These are phyloP conservation scores for Hesperophylax magnus DNA, from an alignment of 1,140 invertebrate genomes.

Conservation along the genomic window DNA sequence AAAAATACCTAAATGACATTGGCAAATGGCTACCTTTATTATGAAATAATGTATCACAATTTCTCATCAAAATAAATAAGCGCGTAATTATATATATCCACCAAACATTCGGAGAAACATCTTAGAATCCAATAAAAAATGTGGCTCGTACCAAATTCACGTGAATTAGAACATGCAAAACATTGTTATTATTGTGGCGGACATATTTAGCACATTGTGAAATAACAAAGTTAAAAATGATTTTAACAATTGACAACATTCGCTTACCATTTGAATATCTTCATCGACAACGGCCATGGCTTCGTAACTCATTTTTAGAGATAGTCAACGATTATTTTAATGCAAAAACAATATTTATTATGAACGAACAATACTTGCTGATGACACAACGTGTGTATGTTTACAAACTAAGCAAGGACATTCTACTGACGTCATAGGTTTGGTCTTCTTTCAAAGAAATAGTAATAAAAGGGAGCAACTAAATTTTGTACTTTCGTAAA, in stretches of 20 bases:
- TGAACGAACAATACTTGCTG: slow-evolving; percentile 11
- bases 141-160: too few species aligned
- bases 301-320: slow-evolving; percentile 51
- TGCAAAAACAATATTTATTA: slow-evolving; percentile 38
- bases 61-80: not conserved
- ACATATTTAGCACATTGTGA: slow-evolving; percentile 48
- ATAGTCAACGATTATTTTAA: slow-evolving; percentile 8
- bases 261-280: slow-evolving; percentile 55
- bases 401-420: slow-evolving; percentile 58
- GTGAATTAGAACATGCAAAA: not conserved
- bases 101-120: too few species aligned
- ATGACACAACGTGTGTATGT: slow-evolving; percentile 56
- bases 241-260: slow-evolving; percentile 18
- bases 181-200: slow-evolving; percentile 44
- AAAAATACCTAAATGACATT: slow-evolving; percentile 48
- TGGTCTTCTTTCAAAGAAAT: not conserved
- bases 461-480: not conserved
- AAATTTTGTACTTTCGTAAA: not conserved
- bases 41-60: slow-evolving; percentile 37
- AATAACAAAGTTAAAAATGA: slow-evolving; percentile 34
- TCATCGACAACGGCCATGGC: slow-evolving; percentile 53
- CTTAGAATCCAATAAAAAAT: too few species aligned
- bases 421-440: slow-evolving; percentile 41
- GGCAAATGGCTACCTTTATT: slow-evolving; percentile 49
- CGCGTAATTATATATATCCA: too few species aligned